Evolutionary conservation across 2,113 vertebrate genomes (phyloP).

Genomic region (Myotis lucifugus): DNA sequence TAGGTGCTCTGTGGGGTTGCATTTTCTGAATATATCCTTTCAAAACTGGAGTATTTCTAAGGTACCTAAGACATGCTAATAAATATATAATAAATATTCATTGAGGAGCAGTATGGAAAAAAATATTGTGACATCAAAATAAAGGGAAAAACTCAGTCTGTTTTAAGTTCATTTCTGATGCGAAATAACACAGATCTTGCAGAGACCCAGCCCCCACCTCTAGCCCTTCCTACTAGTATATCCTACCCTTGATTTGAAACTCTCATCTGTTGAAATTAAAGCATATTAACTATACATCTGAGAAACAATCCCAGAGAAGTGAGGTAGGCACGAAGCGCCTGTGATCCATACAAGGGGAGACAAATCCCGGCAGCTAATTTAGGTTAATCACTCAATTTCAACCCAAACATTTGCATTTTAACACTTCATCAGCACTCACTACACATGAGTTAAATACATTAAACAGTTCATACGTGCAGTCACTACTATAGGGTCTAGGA

Average conservation of each 20-base stretch:
- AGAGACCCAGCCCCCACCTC: background rate
- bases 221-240: background rate
- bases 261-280: background rate
- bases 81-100: background rate
- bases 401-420: background rate
- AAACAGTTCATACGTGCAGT: background rate
- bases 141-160: background rate
- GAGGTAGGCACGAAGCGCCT: too few relatives aligned
- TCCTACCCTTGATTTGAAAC: background rate
- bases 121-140: background rate
- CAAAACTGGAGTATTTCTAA: background rate
- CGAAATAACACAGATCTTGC: background rate
- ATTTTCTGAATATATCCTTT: background rate
- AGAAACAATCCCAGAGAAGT: background rate
- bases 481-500: background rate
- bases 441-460: background rate
- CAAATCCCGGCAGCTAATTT: background rate
- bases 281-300: background rate
- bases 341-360: background rate
- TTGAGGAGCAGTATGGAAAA: background rate
- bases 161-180: background rate
- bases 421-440: background rate
- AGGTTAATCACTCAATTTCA: background rate
- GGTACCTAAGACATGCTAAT: background rate
- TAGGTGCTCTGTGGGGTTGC: fast-evolving